Evolutionary conservation across 2,797 vertebrate genomes (phyloP), one percentile per base, ranked within the genome.

Genomic region (Heterohyrax brucei): DNA sequence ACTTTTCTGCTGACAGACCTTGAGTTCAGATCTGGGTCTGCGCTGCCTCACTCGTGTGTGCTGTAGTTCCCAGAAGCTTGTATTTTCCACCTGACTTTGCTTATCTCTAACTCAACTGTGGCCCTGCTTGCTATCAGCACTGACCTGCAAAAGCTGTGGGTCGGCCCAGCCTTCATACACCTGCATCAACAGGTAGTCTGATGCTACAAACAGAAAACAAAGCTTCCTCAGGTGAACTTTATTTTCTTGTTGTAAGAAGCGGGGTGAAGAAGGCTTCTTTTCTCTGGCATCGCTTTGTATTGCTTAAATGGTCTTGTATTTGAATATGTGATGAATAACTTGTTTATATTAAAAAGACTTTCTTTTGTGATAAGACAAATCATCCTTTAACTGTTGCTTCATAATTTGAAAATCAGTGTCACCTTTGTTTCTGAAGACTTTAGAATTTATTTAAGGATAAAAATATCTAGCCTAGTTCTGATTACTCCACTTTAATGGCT

Each of bases 161-260:
- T 75, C 14, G 6, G 61, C 33, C 33, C 26, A 39, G 44, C 95
- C 59, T 97, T 95, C 64, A 10, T 95, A 97, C 95, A 84, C 30
- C 96, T 97, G 79, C 16, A 21, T 76, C 50, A 59, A 56, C 92
- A 94, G n/a, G 18, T 62, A 30, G 89, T 88, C 91, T 84, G 61
- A 95, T 75, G 28, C 83, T 91, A 72, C 94, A 91, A 93, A 86
- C 26, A 24, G 93, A 94, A 98, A 89, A 10, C 59, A 97, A 95
- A 95, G 5, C 10, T 96, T 97, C 61, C 61, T 30, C 75, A 33
- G 7, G 26, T 72, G 72, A 97, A 84, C 85, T 97, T 96, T 95
- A 33, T 85, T 94, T 96, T 96, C 91, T 19, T 72, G 3, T 94
- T 96, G 26, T 33, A 96, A 3, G 76, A n/a, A 83, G 53, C 39